phyloP scores from a whole-genome alignment of 2,888 invertebrate species.

The Eretmocerus hayati region DNA sequence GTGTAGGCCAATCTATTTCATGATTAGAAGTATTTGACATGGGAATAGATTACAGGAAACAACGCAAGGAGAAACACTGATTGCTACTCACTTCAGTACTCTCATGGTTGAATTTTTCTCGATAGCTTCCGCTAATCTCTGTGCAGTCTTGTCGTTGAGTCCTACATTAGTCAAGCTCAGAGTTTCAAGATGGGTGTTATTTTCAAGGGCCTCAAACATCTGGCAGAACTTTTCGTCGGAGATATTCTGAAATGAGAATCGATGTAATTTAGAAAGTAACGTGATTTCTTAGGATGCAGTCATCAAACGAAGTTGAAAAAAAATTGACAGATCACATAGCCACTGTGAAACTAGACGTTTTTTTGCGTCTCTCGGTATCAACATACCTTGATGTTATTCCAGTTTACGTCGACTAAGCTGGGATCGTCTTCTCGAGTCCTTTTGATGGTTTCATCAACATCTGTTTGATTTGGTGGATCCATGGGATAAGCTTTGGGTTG shows the following conservation, averaged over 20 bases:
- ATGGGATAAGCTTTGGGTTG: slow-evolving; percentile 85
- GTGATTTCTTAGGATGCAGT: too few relatives aligned
- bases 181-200: slow-evolving; percentile 86
- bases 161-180: slow-evolving; percentile 91
- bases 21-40: too few relatives aligned
- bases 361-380: too few relatives aligned
- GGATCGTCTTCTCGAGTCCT: slow-evolving; percentile 85
- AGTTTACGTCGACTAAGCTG: slow-evolving; percentile 85
- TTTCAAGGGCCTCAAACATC: slow-evolving; percentile 79
- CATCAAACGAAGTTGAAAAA: not conserved
- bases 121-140: slow-evolving; percentile 74
- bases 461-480: slow-evolving; percentile 95
- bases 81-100: slow-evolving; percentile 61
- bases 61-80: too few relatives aligned
- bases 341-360: too few relatives aligned
- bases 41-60: too few relatives aligned
- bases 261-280: not conserved
- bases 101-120: slow-evolving; percentile 71
- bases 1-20: too few relatives aligned
- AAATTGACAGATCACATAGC: too few relatives aligned
- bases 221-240: slow-evolving; percentile 90
- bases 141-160: slow-evolving; percentile 81
- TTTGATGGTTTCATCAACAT: slow-evolving; percentile 87
- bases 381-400: slow-evolving; percentile 96
- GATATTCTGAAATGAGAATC: slow-evolving; percentile 66